Evolutionary conservation across 2,113 vertebrate genomes (phyloP).

Genomic region (Mionectes macconnelli): DNA sequence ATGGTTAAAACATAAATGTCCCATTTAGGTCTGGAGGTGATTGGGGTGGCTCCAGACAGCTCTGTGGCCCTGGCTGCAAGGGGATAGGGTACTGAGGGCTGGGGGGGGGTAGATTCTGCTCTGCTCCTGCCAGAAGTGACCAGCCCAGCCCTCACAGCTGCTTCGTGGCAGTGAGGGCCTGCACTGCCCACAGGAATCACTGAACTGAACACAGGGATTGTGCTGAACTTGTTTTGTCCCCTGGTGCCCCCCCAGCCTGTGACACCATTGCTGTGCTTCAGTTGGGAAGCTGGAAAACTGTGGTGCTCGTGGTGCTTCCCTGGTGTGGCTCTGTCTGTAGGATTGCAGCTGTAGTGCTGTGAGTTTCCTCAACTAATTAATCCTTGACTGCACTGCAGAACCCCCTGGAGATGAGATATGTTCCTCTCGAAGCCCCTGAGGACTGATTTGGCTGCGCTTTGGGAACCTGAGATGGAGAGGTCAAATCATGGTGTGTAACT

Average conservation of each 20-base stretch:
- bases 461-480: not conserved
- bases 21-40: not conserved
- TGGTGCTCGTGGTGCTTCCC: not conserved
- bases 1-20: not conserved
- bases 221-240: not conserved
- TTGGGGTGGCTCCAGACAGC: not conserved
- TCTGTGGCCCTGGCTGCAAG: accelerated
- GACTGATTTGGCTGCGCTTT: not conserved
- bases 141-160: not conserved
- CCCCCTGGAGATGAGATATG: not conserved
- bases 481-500: not conserved
- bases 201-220: not conserved
- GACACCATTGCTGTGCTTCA: not conserved
- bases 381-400: not conserved
- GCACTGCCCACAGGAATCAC: accelerated
- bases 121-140: not conserved
- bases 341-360: not conserved
- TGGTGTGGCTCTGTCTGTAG: not conserved
- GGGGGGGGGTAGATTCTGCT: not conserved
- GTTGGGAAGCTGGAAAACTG: not conserved
- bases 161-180: not conserved
- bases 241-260: accelerated
- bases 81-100: accelerated
- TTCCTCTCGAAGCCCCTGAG: not conserved
- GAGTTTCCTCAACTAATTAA: not conserved